A percentile compares a stretch with the other conserved stretches of the same genome.
phyloP scores from a whole-genome alignment of 2,113 vertebrate genomes.

The Hassar affinis region DNA sequence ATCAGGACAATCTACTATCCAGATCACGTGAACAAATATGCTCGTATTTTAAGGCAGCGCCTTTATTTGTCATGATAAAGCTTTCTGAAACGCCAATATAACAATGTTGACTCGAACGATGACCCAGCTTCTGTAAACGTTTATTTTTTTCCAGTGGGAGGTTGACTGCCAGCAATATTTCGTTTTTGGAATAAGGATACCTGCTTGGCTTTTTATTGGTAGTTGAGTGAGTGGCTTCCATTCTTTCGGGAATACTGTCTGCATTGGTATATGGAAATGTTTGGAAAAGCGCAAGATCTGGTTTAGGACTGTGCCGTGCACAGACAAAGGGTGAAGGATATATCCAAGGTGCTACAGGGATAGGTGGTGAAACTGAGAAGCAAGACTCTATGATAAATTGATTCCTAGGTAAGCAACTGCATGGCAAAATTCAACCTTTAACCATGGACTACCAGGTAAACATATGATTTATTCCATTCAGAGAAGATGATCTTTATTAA shows the following conservation, averaged over 20 bases:
- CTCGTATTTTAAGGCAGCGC: conserved; percentile 91
- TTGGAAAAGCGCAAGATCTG: conserved; percentile 96
- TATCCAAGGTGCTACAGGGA: conserved; percentile 83
- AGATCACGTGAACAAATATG: conserved; percentile 98
- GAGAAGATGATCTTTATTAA: conserved; percentile 79
- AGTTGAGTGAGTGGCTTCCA: conserved; percentile 90
- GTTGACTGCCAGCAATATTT: conserved; percentile 79
- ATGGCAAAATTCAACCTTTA: conserved; percentile 91
- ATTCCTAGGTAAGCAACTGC: conserved; percentile 97
- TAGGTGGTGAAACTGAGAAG: conserved; percentile 83
- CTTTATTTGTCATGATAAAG: conserved; percentile 94
- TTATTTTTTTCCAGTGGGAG: conserved; percentile 64
- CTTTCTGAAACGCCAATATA: conserved; percentile 81
- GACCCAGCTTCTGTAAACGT: conserved; percentile 63
- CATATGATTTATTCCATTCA: conserved; percentile 83
- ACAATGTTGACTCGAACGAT: conserved; percentile 77
- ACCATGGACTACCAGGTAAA: conserved; percentile 78
- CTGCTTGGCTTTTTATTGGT: conserved; percentile 95
- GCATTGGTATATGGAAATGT: conserved; percentile 91
- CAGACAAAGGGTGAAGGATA: conserved; percentile 99
- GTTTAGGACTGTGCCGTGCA: conserved; percentile 95
- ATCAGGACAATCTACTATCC: conserved; percentile 78
- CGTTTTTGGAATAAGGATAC: conserved; percentile 74
- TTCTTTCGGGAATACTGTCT: conserved; percentile 98
- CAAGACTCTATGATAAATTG: conserved; percentile 94